Base-by-base conservation (phyloP, 2,888 invertebrate genomes). In the Erebia ligea region DNA sequence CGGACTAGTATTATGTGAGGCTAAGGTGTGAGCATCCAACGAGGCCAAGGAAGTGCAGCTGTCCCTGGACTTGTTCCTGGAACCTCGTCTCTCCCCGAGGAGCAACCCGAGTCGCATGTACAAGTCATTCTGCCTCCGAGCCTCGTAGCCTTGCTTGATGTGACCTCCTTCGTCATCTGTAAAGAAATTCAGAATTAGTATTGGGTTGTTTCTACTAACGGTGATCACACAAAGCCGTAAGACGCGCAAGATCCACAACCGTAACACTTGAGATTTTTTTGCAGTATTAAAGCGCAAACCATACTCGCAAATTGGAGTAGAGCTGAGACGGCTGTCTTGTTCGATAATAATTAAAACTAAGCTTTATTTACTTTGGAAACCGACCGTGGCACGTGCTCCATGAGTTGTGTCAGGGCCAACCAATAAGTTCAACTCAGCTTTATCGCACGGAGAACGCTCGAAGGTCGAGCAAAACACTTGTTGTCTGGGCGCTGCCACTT, bases 1-100 rank as follows among this genome's bases (percentile, higher is more conserved):
- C 68, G 98, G 98, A 84, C 98, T 98, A 52, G 97, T 97, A 80
- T 97, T 97, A 70, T 96, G 96, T 40, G 97, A 96, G 65, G 96
- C 95, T 67, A 97, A 93, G 0, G 96, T 96, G 76, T 95, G 95
- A 0, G 95, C 94, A 73, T 95, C 95, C 72, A 94, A 92, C 59
- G 95, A 95, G 15, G 95, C 95, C 69, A 95, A 87, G 8, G 94
- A 94, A 5, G 94, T 92, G 79, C 93, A 91, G 78, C 94, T 92
- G 64, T 94, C 92, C 62, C 89, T 76, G 62, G 91, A 88, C 72
- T 92, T 92, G 75, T 94, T 94, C 64, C 92, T 81, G 21, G 89
- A 84, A 45, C 95, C 88, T 15, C 95, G 94, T 69, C 95, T 92
- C 78, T 96, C 96, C 0, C 97, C 97, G 66, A 98, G 92, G 57